These are phyloP conservation scores for Laticauda colubrina DNA, from an alignment of 2,113 vertebrate species.

Conservation along the genomic window DNA sequence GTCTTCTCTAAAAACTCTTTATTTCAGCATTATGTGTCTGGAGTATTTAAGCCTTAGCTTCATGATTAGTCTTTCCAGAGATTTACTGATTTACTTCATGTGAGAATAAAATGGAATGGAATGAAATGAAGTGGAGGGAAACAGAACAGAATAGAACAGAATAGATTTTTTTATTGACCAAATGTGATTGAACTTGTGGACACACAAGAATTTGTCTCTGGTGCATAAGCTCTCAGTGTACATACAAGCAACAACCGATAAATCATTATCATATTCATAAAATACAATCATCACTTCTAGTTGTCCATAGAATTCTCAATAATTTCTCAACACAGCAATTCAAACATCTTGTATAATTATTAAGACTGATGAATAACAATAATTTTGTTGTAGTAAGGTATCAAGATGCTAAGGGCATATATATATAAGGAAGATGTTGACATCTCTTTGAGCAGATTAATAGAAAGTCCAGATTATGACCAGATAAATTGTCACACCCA, in stretches of 20 bases:
- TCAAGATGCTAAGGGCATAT: background rate
- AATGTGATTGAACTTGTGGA: background rate
- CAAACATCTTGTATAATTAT: background rate
- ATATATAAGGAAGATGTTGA: background rate
- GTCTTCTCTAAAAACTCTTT: background rate
- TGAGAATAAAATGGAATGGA: background rate
- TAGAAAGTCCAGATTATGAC: background rate
- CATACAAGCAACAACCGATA: background rate
- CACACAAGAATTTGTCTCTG: background rate
- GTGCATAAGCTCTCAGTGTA: background rate
- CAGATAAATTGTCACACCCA: background rate
- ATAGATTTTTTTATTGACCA: background rate
- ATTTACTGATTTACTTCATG: background rate
- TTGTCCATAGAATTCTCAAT: background rate
- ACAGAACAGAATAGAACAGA: fast-evolving
- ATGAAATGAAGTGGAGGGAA: too few species aligned
- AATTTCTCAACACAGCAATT: background rate
- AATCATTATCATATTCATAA: background rate
- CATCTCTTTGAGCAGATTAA: background rate
- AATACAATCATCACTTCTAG: background rate
- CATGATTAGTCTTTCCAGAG: background rate
- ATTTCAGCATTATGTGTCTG: background rate
- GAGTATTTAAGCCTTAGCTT: background rate
- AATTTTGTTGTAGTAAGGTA: background rate
- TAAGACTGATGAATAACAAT: background rate